Evolutionary conservation across 2,888 invertebrate genomes (phyloP).

Genomic region (Timema podura): DNA sequence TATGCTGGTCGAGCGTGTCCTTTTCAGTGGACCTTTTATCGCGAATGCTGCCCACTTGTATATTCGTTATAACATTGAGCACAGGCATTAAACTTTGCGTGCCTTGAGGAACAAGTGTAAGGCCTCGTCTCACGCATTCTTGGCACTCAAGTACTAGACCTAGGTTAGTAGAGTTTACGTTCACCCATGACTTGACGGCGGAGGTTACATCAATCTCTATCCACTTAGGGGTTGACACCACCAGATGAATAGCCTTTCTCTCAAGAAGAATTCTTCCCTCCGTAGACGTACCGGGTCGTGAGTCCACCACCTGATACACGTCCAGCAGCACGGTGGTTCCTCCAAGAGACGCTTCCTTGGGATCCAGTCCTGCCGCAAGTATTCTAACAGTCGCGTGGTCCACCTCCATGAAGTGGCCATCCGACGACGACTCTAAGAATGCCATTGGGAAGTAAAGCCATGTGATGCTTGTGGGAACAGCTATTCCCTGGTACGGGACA

Average conservation of each 20-base stretch:
- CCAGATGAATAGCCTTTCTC: constrained; percentile 43
- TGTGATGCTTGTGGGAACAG: too few species aligned
- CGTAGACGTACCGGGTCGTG: constrained; percentile 34
- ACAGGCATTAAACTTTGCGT: constrained; percentile 37
- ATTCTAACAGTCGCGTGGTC: constrained; percentile 50
- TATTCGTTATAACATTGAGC: constrained; percentile 41
- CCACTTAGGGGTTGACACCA: constrained; percentile 50
- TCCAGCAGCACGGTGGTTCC: constrained; percentile 33
- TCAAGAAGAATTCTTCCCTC: constrained; percentile 42
- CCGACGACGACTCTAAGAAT: constrained; percentile 18
- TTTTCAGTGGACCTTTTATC: constrained; percentile 28
- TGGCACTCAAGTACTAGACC: constrained; percentile 54
- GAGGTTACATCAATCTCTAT: constrained; percentile 57
- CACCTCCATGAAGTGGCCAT: constrained; percentile 33
- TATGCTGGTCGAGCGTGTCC: constrained; percentile 28
- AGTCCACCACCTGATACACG: constrained; percentile 40
- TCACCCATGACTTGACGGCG: constrained; percentile 49
- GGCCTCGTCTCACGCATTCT: constrained; percentile 45
- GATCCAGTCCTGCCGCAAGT: constrained; percentile 38
- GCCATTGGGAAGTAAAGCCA: constrained; percentile 26
- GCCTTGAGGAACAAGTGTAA: constrained; percentile 42
- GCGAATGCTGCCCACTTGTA: constrained; percentile 38
- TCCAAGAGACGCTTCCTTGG: constrained; percentile 3
- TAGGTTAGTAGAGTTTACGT: constrained; percentile 47
- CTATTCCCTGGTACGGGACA: too few species aligned